Conservation (phyloP, 2,797 vertebrate genomes). For the Typhlichthys eigenmanni region DNA sequence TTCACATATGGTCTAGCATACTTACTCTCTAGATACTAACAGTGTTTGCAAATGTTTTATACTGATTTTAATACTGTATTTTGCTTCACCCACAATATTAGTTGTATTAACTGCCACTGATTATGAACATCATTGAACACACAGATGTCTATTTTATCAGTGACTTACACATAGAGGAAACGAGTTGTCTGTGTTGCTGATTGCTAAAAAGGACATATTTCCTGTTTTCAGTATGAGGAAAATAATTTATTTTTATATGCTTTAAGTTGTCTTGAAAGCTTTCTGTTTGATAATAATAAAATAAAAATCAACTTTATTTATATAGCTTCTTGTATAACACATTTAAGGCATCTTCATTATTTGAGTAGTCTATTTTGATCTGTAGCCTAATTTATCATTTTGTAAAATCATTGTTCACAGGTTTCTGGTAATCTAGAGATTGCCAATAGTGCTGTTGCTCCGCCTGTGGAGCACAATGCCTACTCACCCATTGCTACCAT, state of each 20-base stretch:
- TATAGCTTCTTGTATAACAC: conserved; percentile 17
- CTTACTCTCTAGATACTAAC: too few relatives aligned
- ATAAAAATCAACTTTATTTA: not conserved
- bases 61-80: too few relatives aligned
- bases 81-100: too few relatives aligned
- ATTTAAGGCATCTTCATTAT: not conserved
- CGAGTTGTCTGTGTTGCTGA: conserved; percentile 46
- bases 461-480: conserved; percentile 78
- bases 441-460: not conserved
- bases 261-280: not conserved
- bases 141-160: conserved; percentile 12
- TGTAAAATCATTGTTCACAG: conserved; percentile 30
- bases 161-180: conserved; percentile 53
- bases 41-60: too few relatives aligned
- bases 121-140: not conserved
- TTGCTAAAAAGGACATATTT: conserved; percentile 64
- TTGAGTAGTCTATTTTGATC: not conserved
- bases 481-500: conserved; percentile 85
- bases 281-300: not conserved
- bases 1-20: too few relatives aligned
- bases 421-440: conserved; percentile 22
- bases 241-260: conserved; percentile 19
- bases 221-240: conserved; percentile 60
- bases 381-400: not conserved
- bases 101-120: not conserved